These are phyloP conservation scores for Tortrix viridana DNA, from an alignment of 2,888 invertebrate species.

Conservation along the genomic window DNA sequence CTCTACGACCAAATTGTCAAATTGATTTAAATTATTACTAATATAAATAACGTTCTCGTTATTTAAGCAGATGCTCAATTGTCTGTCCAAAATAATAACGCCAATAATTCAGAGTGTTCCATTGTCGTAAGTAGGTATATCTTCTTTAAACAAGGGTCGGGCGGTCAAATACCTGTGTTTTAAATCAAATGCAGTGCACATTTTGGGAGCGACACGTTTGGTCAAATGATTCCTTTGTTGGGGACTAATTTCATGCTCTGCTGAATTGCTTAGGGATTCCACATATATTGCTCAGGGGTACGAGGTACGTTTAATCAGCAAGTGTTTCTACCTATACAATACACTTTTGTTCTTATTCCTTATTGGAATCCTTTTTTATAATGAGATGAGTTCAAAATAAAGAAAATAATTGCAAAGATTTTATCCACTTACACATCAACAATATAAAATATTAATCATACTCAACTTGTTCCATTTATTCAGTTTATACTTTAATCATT, in stretches of 20 bases:
- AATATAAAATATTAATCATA: not conserved
- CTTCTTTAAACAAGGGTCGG: slow-evolving; percentile 48
- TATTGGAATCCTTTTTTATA: not conserved
- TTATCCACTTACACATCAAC: not conserved
- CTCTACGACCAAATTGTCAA: slow-evolving; percentile 53
- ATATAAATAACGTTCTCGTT: slow-evolving; percentile 58
- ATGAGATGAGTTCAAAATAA: not conserved
- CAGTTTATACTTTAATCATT: slow-evolving; percentile 1
- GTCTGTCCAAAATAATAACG: slow-evolving; percentile 61
- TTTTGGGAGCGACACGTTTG: slow-evolving; percentile 63
- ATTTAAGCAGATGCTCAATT: slow-evolving; percentile 61
- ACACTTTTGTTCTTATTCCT: slow-evolving; percentile 7
- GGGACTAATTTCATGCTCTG: slow-evolving; percentile 61
- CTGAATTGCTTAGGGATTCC: slow-evolving; percentile 54
- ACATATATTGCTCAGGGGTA: slow-evolving; percentile 49
- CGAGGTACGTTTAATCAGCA: slow-evolving; percentile 24
- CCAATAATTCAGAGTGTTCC: slow-evolving; percentile 57
- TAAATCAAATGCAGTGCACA: slow-evolving; percentile 67
- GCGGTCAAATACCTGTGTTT: slow-evolving; percentile 78
- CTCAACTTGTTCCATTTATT: slow-evolving; percentile 4
- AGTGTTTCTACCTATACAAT: slow-evolving; percentile 22
- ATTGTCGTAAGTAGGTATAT: slow-evolving; percentile 47
- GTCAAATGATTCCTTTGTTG: slow-evolving; percentile 65
- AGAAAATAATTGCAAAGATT: not conserved
- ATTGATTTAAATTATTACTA: slow-evolving; percentile 61